phyloP scores from a whole-genome alignment of 2,113 vertebrate genomes.

The Pomatostomus ruficeps region DNA sequence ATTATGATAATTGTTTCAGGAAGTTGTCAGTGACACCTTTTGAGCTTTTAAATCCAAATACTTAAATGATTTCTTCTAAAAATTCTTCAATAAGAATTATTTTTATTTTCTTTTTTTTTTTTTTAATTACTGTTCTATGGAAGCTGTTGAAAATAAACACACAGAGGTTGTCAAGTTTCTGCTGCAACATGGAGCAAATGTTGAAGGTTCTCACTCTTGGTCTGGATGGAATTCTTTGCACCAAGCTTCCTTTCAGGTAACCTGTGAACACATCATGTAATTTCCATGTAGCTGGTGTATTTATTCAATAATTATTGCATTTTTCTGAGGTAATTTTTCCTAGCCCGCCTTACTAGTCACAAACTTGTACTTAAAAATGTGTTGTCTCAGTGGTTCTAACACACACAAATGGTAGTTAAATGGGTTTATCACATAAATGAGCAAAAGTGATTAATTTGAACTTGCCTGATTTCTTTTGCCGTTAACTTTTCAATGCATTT shows the following conservation, averaged over 20 bases:
- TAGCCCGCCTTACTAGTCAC: neutral
- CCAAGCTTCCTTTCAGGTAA: slow-evolving; percentile 86
- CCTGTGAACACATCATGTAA: slow-evolving; percentile 2
- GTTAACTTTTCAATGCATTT: neutral
- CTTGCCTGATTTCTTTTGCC: neutral
- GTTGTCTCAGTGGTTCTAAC: neutral
- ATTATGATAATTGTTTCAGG: neutral
- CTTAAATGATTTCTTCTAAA: neutral
- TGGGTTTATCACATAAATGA: neutral
- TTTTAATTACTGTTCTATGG: neutral
- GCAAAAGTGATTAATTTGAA: neutral
- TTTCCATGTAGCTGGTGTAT: slow-evolving; percentile 25
- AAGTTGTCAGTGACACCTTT: neutral
- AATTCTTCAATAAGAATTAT: neutral
- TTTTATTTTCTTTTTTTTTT: neutral
- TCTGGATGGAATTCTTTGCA: slow-evolving; percentile 94
- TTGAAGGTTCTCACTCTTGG: slow-evolving; percentile 81
- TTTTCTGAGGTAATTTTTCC: neutral
- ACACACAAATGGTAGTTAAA: neutral
- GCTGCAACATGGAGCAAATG: slow-evolving; percentile 76
- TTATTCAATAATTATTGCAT: neutral
- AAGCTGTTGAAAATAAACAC: slow-evolving; percentile 80
- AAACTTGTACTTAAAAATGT: neutral
- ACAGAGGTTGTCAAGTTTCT: slow-evolving; percentile 75
- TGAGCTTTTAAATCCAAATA: neutral